Evolutionary conservation across 2,888 invertebrate genomes (phyloP).

Genomic region (Drosophila peninsularis): DNA sequence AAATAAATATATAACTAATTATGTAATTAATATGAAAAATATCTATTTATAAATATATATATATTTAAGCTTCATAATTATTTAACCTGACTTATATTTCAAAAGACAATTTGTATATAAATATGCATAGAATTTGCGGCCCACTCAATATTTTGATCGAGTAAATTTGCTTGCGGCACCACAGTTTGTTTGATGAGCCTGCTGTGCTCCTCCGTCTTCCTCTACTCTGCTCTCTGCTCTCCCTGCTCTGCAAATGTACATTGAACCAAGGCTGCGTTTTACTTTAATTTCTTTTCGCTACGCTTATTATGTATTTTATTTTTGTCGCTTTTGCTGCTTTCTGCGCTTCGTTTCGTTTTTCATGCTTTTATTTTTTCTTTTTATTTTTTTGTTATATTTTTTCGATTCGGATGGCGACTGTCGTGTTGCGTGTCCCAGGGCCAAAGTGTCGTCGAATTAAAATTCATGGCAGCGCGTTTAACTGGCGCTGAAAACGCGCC

Average conservation of each 20-base stretch:
- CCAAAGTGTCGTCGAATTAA: constrained; percentile 77
- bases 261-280: constrained; percentile 34
- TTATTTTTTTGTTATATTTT: constrained; percentile 33
- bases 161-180: constrained; percentile 12
- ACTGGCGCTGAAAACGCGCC: constrained; percentile 63
- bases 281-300: constrained; percentile 51
- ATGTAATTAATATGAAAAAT: too few relatives aligned
- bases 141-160: constrained; percentile 5
- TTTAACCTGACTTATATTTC: too few relatives aligned
- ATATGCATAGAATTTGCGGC: background rate
- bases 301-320: constrained; percentile 22
- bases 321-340: constrained; percentile 20
- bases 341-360: background rate
- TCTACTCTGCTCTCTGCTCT: background rate
- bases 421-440: constrained; percentile 63
- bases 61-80: background rate
- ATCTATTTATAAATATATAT: background rate
- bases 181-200: constrained; percentile 19
- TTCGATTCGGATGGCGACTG: constrained; percentile 53
- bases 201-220: background rate
- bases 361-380: background rate
- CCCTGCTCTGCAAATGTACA: constrained; percentile 30
- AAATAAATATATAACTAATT: too few relatives aligned
- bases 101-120: background rate
- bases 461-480: constrained; percentile 77